Base-by-base conservation (phyloP, 1,140 invertebrate species). In the Ephestia elutella region DNA sequence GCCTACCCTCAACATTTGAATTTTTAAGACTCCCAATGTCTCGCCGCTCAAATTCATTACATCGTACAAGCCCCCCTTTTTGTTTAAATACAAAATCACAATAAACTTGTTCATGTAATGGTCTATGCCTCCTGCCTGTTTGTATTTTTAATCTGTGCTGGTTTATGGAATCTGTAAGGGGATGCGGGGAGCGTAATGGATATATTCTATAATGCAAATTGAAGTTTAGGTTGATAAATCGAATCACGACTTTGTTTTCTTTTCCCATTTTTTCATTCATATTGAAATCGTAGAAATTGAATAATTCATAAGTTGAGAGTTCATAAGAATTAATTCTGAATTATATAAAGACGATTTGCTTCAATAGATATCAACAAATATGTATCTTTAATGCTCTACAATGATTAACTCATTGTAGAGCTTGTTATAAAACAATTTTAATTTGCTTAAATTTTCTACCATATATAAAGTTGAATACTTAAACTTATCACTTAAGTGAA, bases 11-110 rank as follows among this genome's bases (percentile, higher is more conserved):
- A 68, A 32, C 75, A 69, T 78, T 68, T 86, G 73, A 82, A 86
- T 86, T 75, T 82, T 86, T 82, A 78, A 81, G 68, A 56, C 57
- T 49, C 48, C 50, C 70, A 62, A 80, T 80, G 80, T 85, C 80
- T 85, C 78, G 82, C 68, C 73, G 58, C 67, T 75, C 73, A 81
- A 83, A 86, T 86, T 86, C 82, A 84, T 84, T 86, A 82, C 74
- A 56, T 60, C 50, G 71, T 81, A 78, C 80, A 82, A 86, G 81
- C 57, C 75, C 76, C 79, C 75, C 75, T 76, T 78, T 86, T 82
- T 53, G 81, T 84, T 86, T 86, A 84, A 86, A 80, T 78, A 72
- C 68, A 81, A 83, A 83, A 86, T 86, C 82, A 83, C 81, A 86
- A 83, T 86, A 86, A 83, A 83, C 69, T 79, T 73, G 60, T 63